These are phyloP conservation scores for Oncorhynchus nerka DNA, from an alignment of 2,113 vertebrate genomes.

Conservation along the genomic window DNA sequence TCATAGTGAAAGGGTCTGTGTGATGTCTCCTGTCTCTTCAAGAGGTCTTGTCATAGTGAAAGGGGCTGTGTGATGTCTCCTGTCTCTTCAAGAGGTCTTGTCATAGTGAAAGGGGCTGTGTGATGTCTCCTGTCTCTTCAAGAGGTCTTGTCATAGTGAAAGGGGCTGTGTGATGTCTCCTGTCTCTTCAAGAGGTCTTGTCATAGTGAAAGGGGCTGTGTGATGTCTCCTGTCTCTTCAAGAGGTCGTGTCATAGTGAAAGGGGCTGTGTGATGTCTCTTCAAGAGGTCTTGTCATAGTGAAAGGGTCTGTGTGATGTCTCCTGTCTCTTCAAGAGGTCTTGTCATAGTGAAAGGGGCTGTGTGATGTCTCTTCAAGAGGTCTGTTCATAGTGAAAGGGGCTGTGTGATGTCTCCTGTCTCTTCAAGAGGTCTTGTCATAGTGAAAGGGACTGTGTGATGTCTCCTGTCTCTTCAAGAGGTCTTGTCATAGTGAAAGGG, in stretches of 20 bases:
- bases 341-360: too few relatives aligned
- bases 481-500: too few relatives aligned
- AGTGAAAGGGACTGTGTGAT: slow-evolving; percentile 67
- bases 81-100: too few relatives aligned
- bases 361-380: neutral
- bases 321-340: too few relatives aligned
- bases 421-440: neutral
- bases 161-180: slow-evolving; percentile 54
- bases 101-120: too few relatives aligned
- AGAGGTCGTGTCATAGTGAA: too few relatives aligned
- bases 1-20: slow-evolving; percentile 66
- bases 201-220: neutral
- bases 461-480: too few relatives aligned
- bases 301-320: slow-evolving; percentile 63
- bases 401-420: neutral
- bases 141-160: slow-evolving; percentile 47
- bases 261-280: too few relatives aligned
- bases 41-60: too few relatives aligned
- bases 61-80: slow-evolving; percentile 11
- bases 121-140: neutral
- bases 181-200: too few relatives aligned
- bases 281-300: slow-evolving; percentile 21
- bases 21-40: slow-evolving; percentile 10
- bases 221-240: neutral
- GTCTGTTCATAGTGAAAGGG: too few relatives aligned